A percentile compares a stretch with the other conserved stretches of the same genome.
Evolutionary conservation across 2,113 vertebrate species (phyloP).

Genomic region (Chroicocephalus ridibundus): DNA sequence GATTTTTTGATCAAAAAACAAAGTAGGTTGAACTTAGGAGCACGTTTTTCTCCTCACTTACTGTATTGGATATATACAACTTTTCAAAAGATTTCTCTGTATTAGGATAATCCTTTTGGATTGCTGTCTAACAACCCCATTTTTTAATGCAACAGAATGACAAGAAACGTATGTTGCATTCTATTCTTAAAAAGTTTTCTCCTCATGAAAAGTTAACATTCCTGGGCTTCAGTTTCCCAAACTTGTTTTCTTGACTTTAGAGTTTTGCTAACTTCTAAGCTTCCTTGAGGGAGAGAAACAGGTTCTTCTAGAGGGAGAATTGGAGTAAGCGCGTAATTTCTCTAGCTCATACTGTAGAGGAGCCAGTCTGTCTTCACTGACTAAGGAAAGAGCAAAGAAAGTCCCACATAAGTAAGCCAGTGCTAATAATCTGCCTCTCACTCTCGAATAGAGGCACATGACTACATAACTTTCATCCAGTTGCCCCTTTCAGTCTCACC

Average conservation of each 20-base stretch:
- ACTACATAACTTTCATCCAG: neutral
- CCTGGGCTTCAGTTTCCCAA: neutral
- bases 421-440: neutral
- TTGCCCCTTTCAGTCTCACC: neutral
- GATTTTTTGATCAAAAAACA: neutral
- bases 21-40: neutral
- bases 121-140: neutral
- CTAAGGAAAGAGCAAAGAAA: neutral
- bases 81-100: neutral
- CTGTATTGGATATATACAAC: neutral
- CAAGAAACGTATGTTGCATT: neutral
- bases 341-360: neutral
- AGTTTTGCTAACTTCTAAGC: neutral
- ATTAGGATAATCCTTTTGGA: neutral
- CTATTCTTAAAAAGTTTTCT: neutral
- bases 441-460: neutral
- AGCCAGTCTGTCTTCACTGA: neutral
- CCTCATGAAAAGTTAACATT: rapidly evolving
- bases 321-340: neutral
- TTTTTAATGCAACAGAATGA: neutral
- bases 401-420: rapidly evolving
- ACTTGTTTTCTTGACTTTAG: neutral
- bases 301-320: neutral
- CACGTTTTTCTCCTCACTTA: rapidly evolving
- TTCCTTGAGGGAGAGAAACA: neutral